Evolutionary conservation across 2,113 vertebrate genomes (phyloP), one percentile per base, ranked within the genome.

Genomic region (Cathartes aura): DNA sequence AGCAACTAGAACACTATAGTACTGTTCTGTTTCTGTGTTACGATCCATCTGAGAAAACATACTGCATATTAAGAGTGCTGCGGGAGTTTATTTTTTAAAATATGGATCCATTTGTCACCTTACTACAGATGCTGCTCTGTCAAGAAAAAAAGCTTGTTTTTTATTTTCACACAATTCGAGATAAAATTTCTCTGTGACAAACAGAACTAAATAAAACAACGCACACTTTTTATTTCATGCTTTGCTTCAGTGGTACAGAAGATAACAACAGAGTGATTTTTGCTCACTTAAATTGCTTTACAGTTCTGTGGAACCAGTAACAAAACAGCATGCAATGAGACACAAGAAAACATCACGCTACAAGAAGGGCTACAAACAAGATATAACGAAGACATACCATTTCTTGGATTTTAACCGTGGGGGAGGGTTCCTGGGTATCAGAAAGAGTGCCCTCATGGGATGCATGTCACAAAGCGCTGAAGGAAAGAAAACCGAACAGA

Each of bases 371-470:
- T 64, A 59, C 66, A 78, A 82, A 32, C 42, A 47, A 63, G 36
- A 84, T 5, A 15, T 15, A 94, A 84, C 6, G n/a, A 15, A 43
- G 62, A 98, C 99, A 75, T 97, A 99, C 99, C 99, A 99, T 98
- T 99, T 99, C 98, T 99, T 99, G 95, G 99, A 99, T 98, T 99
- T 99, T 97, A 99, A 99, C 91, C 99, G 98, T 52, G 99, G 99
- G 53, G 99, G 99, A 95, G 99, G 99, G 95, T 99, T 99, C 98
- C 99, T 99, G 95, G 99, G 99, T 90, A 99, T 99, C 98, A 99
- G 99, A 98, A 99, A 99, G 97, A 99, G 99, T 22, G 99, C 99
- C 98, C 99, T 99, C 99, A 99, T 99, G 43, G 99, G 99, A 95
- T 99, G 99, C 99, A 99, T 99, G 98, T 99, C 99, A 96, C 99